phyloP scores from a whole-genome alignment of 2,797 vertebrate genomes.

The Yasuhikotakia modesta region DNA sequence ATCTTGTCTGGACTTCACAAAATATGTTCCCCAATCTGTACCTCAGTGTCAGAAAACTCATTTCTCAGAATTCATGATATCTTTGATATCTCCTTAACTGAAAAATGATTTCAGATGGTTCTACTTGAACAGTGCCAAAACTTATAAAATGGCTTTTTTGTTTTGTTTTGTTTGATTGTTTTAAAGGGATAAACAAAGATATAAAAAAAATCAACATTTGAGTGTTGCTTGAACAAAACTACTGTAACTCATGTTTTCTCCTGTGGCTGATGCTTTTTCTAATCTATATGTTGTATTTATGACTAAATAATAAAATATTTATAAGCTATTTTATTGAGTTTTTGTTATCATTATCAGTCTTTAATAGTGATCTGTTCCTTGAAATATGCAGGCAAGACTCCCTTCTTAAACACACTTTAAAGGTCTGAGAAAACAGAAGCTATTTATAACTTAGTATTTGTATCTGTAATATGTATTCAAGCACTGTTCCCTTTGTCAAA shows the following conservation, averaged over 20 bases:
- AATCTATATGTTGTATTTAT: conserved; percentile 89
- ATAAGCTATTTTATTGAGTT: conserved; percentile 53
- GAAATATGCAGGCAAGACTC: neutral
- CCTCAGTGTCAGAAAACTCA: conserved; percentile 52
- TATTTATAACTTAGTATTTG: conserved; percentile 42
- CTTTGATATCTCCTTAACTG: conserved; percentile 41
- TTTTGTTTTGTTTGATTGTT: conserved; percentile 56
- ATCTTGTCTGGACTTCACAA: conserved; percentile 5
- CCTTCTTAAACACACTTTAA: conserved; percentile 8
- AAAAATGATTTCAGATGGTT: conserved; percentile 54
- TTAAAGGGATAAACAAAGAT: conserved; percentile 61
- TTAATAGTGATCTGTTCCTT: conserved; percentile 1
- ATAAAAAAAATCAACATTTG: conserved; percentile 64
- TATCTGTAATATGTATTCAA: conserved; percentile 58
- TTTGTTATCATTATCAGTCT: conserved; percentile 40
- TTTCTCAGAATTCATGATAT: conserved; percentile 43
- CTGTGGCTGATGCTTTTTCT: conserved; percentile 94
- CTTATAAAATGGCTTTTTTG: conserved; percentile 58
- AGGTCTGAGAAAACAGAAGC: conserved; percentile 39
- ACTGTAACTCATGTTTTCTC: conserved; percentile 97
- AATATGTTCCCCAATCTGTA: conserved; percentile 42
- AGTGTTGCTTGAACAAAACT: conserved; percentile 86
- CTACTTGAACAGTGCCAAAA: conserved; percentile 88
- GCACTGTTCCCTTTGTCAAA: conserved; percentile 60
- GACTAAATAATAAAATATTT: conserved; percentile 82